Base-by-base conservation (phyloP, 1,140 invertebrate species). In the Lepeophtheirus salmonis region DNA sequence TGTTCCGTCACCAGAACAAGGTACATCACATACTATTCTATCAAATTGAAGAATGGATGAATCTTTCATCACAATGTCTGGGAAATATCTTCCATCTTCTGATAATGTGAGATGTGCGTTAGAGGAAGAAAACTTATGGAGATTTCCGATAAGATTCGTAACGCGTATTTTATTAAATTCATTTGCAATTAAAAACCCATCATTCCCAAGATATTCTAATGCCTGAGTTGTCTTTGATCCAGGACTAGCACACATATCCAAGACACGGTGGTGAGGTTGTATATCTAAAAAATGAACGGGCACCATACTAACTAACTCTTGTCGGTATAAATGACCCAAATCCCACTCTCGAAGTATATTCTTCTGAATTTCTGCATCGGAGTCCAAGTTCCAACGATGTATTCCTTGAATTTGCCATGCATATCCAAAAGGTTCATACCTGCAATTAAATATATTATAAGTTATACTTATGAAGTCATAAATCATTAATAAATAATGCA, bases 231-330 rank as follows among this genome's bases (percentile, higher is more conserved):
- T 89, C 77, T 92, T 92, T 69, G 89, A 88, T 51, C 87, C 87
- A 14, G 87, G 88, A 12, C 87, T 79, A 21, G 88, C 84, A 75
- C 88, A 91, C 84, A 90, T 88, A 67, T 92, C 88, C 17, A 92
- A 68, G 23, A 92, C 75, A 10, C 30, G n/a, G 65, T 89, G 80
- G 65, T 76, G 74, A 14, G 78, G 75, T 68, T 80, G 71, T 1
- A 84, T 83, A 70, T 82, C 72, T 18, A 91, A 70, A 14, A 54
- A 22, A 54, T 18, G 21, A 17, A 54, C 52, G 1, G 52, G 52
- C 16, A 54, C 23, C 52, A 54, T 54, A 22, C 16, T 20, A 3
- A 54, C 52, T 22, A 54, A 16, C 23, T 54, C 52, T 20, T 54
- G 52, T 2, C 52, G 52, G 3, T 17, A 3, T 14, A 54, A 20